Percentiles rank a stretch among this genome's conserved stretches.
phyloP scores from a whole-genome alignment of 2,113 vertebrate genomes.

The Calidris pugnax region DNA sequence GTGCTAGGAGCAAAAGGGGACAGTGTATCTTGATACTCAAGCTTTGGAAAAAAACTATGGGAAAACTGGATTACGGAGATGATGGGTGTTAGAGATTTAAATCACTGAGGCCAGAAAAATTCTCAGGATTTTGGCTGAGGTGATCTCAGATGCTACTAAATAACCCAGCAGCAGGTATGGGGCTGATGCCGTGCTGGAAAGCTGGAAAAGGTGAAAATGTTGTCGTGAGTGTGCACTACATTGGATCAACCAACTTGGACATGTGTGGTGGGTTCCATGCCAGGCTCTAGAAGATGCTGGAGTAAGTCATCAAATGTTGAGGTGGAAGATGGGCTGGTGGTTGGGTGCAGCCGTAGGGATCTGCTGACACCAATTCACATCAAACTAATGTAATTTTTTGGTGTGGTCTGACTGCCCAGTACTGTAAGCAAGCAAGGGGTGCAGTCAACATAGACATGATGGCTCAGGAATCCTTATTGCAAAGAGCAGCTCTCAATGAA shows the following conservation, averaged over 20 bases:
- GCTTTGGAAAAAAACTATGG: neutral
- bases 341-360: neutral
- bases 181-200: neutral
- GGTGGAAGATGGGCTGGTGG: neutral
- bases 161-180: neutral
- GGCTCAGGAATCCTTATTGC: neutral
- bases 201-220: neutral
- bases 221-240: neutral
- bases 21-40: neutral
- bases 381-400: neutral
- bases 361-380: fast-evolving
- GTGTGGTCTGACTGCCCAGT: neutral
- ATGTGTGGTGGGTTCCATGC: neutral
- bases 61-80: neutral
- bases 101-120: neutral
- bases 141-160: neutral
- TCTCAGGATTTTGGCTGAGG: neutral
- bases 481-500: neutral
- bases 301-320: neutral
- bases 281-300: neutral
- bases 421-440: neutral
- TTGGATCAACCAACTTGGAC: neutral
- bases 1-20: neutral
- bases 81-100: neutral
- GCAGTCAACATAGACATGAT: neutral